Base-by-base conservation (phyloP, 2,113 vertebrate genomes). In the Macquaria australasica region DNA sequence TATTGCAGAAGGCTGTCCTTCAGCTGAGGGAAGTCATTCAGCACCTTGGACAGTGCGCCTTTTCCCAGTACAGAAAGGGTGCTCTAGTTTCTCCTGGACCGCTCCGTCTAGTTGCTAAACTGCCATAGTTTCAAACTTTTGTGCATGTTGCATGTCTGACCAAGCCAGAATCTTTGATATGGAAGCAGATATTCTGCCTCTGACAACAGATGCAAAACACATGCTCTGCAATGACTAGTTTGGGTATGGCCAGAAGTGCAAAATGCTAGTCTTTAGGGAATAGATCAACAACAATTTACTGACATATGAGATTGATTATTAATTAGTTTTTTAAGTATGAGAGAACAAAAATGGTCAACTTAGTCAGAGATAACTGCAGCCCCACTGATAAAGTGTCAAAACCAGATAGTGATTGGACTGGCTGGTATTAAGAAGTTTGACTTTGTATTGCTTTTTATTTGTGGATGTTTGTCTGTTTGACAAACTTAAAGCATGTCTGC, bases 31-130 rank as follows among this genome's bases (percentile, higher is more conserved):
- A 77, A 9, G 10, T 69, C 73, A 12, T 83, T 91, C 89, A 92
- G 89, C 67, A 92, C 91, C 91, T 80, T 89, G 89, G 91, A 91
- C 82, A 92, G 91, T 25, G 77, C 69, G 77, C 4, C 12, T 5
- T 63, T 28, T 56, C 15, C 55, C 43, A 10, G 31, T 53, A 41
- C 53, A 72, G 64, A 81, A 48, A 69, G 53, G 55, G 45, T 41
- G 53, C n/a, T 1, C 1, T 1, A 1, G 4, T 64, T 50, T 51
- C 21, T 64, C 28, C n/a, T 53, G 31, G 20, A 4, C 6, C 60
- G 4, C 8, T 48, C 11, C 3, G 8, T 77, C 2, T 15, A n/a
- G n/a, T n/a, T 58, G 1, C 0, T 71, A 2, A 43, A 53, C 68
- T 23, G 45, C 2, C n/a, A 53, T 12, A 51, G 31, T 41, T 81